Evolutionary conservation across 2,113 vertebrate species (phyloP).

Genomic region (Zosterops lateralis): DNA sequence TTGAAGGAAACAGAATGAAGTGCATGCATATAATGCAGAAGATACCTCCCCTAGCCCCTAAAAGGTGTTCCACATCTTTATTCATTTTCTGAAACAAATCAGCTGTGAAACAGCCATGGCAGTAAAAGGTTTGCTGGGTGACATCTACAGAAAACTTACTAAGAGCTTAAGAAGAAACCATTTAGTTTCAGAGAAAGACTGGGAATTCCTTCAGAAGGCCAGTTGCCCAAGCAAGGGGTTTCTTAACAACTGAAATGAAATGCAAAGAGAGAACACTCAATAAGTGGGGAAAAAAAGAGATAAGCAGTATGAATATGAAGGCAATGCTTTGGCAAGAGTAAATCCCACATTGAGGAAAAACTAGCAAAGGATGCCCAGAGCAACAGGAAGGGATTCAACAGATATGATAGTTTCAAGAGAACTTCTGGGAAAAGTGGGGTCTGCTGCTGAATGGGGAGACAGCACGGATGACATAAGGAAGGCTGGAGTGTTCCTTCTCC

Average conservation of each 20-base stretch:
- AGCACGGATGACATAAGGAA: accelerated
- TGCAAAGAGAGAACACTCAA: background rate
- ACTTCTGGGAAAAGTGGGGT: background rate
- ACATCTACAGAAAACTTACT: background rate
- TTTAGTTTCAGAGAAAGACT: background rate
- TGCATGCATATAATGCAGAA: background rate
- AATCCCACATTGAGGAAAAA: background rate
- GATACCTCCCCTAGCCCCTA: background rate
- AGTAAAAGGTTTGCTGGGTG: background rate
- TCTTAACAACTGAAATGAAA: background rate
- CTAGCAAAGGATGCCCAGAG: background rate
- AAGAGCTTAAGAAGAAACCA: background rate
- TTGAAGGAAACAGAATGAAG: background rate
- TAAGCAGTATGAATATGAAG: background rate
- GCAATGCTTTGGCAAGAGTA: background rate
- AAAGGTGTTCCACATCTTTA: background rate
- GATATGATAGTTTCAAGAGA: accelerated
- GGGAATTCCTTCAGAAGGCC: background rate
- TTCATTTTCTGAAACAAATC: background rate
- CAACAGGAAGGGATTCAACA: background rate
- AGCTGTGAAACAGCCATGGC: background rate
- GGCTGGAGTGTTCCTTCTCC: background rate
- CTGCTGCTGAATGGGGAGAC: background rate
- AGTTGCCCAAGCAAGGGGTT: background rate
- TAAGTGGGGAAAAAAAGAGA: accelerated